phyloP scores from a whole-genome alignment of 2,888 invertebrate species.

The Agrotis clavis region DNA sequence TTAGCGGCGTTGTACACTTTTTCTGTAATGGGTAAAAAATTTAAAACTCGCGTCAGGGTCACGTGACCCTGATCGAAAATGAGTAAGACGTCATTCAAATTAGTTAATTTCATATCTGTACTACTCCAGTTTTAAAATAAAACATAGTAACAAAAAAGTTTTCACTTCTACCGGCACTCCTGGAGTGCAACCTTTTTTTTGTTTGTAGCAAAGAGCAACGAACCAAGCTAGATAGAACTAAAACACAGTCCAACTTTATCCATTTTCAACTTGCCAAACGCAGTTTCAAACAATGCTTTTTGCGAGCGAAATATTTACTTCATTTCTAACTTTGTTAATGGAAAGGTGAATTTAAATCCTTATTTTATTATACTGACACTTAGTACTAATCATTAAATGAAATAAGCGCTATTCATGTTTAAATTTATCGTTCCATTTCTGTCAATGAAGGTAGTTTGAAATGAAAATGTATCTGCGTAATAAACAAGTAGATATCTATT shows the following conservation, averaged over 20 bases:
- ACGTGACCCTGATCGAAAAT: too few relatives aligned
- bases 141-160: too few relatives aligned
- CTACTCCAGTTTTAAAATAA: too few relatives aligned
- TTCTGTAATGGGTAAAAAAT: too few relatives aligned
- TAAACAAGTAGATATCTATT: too few relatives aligned
- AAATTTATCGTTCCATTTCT: neutral
- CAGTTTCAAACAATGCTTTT: constrained; percentile 37
- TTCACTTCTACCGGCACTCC: too few relatives aligned
- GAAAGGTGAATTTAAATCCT: constrained; percentile 34
- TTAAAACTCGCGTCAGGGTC: too few relatives aligned
- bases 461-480: neutral
- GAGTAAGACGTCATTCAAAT: too few relatives aligned
- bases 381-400: neutral
- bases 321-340: constrained; percentile 33
- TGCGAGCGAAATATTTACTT: constrained; percentile 9
- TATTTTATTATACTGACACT: constrained; percentile 2
- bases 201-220: constrained; percentile 16
- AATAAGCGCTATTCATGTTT: neutral
- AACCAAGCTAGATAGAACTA: neutral
- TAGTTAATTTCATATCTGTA: too few relatives aligned
- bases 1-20: too few relatives aligned
- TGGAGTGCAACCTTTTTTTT: too few relatives aligned
- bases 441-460: neutral
- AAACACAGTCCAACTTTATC: constrained; percentile 37
- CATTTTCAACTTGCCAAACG: constrained; percentile 38